Base-by-base conservation (phyloP, 1,140 invertebrate genomes). In the Intoshia linei region DNA sequence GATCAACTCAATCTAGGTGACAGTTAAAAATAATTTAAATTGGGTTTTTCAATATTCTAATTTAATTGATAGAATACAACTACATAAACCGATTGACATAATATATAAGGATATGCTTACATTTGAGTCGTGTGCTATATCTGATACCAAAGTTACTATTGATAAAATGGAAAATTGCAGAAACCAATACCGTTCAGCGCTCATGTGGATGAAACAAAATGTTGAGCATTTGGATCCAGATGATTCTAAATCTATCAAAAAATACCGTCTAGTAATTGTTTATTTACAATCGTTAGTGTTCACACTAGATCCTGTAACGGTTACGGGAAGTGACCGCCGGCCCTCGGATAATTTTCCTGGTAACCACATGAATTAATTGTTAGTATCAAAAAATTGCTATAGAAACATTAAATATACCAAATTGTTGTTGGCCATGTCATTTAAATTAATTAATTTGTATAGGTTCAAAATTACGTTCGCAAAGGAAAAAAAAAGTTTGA, bases 171-270 rank as follows among this genome's bases (percentile, higher is more conserved):
- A 98, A 53, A 75, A 74, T 50, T 67, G 73, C 2, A 65, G 90
- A 37, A 87, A 76, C n/a, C 81, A 92, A 47, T 98, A 98, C 56
- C 46, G 66, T 37, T 83, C 81, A 1, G 74, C 81, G 1, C 62
- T 98, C 2, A 71, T 76, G 48, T 98, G 90, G 87, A 95, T 98
- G 84, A 95, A 95, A 60, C 76, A 87, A 43, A 69, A 78, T 2
- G 92, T 81, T 37, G 70, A 74, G 44, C 73, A 92, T 53, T 61
- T 98, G 14, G 83, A 98, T 61, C 90, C 90, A 0, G 87, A 95
- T 50, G 81, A 77, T 0, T 76, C 72, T 34, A 74, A 77, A 47
- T 78, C 87, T 40, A 57, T 98, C 25, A 81, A 93, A 46, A 81
- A 75, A 57, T 98, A 92, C 55, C 64, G 84, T n/a, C n/a, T n/a